Conservation (phyloP, 1,140 invertebrate genomes). For the Odontomachus brunneus region DNA sequence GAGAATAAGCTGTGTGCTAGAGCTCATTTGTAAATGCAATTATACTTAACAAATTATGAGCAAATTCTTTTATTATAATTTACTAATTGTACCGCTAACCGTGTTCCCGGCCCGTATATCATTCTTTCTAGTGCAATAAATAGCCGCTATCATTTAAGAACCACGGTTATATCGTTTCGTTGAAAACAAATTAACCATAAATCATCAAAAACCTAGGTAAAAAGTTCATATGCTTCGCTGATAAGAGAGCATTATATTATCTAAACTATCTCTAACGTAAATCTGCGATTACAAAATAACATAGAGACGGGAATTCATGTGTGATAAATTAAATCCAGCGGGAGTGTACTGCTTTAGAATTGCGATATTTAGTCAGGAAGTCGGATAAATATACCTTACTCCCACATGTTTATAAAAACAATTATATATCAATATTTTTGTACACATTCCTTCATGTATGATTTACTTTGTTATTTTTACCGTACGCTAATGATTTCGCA, state of each 20-base stretch:
- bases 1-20: conserved; percentile 53
- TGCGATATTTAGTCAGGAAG: conserved; percentile 64
- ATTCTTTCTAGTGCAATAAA: conserved; percentile 51
- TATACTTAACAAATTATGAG: conserved; percentile 72
- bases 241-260: conserved; percentile 70
- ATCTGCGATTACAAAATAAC: conserved; percentile 48
- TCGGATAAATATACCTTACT: conserved; percentile 50
- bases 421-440: conserved; percentile 52
- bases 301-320: conserved; percentile 16
- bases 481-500: conserved; percentile 22
- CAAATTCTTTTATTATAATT: conserved; percentile 66
- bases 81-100: conserved; percentile 63
- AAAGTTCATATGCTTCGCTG: conserved; percentile 64
- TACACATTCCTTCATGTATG: conserved; percentile 53
- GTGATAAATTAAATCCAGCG: conserved; percentile 54
- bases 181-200: conserved; percentile 61
- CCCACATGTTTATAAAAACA: conserved; percentile 56
- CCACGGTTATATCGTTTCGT: conserved; percentile 40
- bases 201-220: conserved; percentile 53
- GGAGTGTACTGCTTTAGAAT: conserved; percentile 66
- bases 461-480: conserved; percentile 27
- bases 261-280: conserved; percentile 56
- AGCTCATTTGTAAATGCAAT: conserved; percentile 70
- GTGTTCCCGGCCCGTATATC: conserved; percentile 61
- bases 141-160: conserved; percentile 57